phyloP scores from a whole-genome alignment of 2,888 invertebrate species.

The Pherbina coryleti region DNA sequence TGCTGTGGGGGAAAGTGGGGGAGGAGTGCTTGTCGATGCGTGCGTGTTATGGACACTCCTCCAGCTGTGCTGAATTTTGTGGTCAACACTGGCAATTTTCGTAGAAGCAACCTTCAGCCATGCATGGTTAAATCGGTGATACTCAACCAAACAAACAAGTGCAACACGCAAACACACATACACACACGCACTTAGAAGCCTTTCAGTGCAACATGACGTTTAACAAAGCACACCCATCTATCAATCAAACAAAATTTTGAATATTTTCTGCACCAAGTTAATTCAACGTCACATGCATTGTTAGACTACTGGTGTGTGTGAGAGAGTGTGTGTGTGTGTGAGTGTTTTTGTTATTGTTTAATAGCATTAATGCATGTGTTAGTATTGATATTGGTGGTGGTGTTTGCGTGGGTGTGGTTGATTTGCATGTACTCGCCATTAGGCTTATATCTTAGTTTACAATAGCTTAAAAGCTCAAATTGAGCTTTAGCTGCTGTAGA shows the following conservation, averaged over 20 bases:
- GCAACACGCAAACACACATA: not conserved
- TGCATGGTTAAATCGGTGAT: not conserved
- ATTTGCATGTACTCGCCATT: no score
- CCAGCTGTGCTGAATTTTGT: conserved; percentile 12
- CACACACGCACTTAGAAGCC: not conserved
- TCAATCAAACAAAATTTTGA: conserved; percentile 11
- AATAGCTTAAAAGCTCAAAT: no score
- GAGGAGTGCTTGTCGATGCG: not conserved
- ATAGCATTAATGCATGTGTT: not conserved
- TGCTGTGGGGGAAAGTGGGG: not conserved
- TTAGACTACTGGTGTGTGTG: not conserved
- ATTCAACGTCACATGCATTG: conserved; percentile 10
- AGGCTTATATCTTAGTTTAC: no score
- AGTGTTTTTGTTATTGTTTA: not conserved
- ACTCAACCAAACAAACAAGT: not conserved
- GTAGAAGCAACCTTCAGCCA: conserved; percentile 3
- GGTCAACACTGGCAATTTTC: conserved; percentile 20
- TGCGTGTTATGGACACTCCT: not conserved
- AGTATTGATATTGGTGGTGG: not conserved
- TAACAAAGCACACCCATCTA: conserved; percentile 16
- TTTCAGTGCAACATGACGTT: conserved; percentile 10
- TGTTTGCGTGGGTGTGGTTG: not conserved
- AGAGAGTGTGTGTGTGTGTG: not conserved
- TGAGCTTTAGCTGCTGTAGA: no score
- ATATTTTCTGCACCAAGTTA: conserved; percentile 10